Percentiles rank a stretch among this genome's conserved stretches.
Evolutionary conservation across 2,797 vertebrate genomes (phyloP).

Genomic region (Buphagus erythrorhynchus): DNA sequence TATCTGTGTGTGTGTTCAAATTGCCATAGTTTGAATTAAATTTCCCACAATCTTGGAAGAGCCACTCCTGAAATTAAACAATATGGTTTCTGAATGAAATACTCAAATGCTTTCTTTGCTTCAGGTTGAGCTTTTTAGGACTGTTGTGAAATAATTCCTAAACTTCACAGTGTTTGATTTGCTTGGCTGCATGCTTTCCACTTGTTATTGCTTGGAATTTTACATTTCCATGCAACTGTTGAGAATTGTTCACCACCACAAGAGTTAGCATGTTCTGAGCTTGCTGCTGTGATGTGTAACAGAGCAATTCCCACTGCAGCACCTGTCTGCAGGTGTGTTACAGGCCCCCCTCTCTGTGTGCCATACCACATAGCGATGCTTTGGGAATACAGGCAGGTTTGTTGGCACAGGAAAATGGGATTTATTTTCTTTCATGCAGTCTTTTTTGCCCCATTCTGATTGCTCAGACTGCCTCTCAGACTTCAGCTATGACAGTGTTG

Average conservation of each 20-base stretch:
- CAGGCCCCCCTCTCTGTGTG: not conserved
- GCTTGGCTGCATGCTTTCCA: conserved; percentile 50
- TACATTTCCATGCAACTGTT: conserved; percentile 50
- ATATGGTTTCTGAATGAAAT: not conserved
- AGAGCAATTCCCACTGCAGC: conserved; percentile 19
- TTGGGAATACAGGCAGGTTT: not conserved
- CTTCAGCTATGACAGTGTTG: not conserved
- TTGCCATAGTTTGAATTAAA: conserved; percentile 5
- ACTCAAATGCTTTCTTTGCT: not conserved
- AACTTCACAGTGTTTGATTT: conserved; percentile 38
- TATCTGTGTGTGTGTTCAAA: not conserved
- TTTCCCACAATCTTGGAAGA: conserved; percentile 56
- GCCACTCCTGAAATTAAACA: conserved; percentile 32
- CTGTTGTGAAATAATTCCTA: conserved; percentile 57
- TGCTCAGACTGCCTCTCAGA: not conserved
- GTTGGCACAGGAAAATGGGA: not conserved
- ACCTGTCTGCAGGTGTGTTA: not conserved
- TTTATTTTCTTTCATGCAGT: not conserved
- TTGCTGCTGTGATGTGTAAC: not conserved
- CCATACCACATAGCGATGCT: not conserved
- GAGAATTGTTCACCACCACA: conserved; percentile 17
- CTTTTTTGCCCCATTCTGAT: not conserved
- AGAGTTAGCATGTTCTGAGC: conserved; percentile 49
- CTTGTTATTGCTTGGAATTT: not conserved
- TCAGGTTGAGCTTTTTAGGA: conserved; percentile 64